Base-by-base conservation (phyloP, 2,113 vertebrate genomes). In the Silurus asotus region DNA sequence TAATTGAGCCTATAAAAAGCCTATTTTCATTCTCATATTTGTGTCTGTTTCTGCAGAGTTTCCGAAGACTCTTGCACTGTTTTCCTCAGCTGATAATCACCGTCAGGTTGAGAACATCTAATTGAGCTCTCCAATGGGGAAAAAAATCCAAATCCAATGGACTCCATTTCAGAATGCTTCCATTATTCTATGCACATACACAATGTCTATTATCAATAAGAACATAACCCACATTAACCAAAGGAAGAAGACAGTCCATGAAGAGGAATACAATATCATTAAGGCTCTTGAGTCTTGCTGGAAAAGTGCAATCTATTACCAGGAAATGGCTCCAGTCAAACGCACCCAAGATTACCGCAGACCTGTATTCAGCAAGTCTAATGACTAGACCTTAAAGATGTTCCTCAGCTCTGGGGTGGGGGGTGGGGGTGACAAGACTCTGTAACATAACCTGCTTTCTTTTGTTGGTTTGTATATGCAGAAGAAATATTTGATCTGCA, bases 71-170 rank as follows among this genome's bases (percentile, higher is more conserved):
- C 94, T 8, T 89, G 90, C 1, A 4, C 91, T 61, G 74, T 92
- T 59, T 90, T 94, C 49, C 92, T 94, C 62, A 92, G 91, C 84
- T 94, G 92, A 93, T 25, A 20, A 48, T 53, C 6, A 76, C 53
- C 7, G 55, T 65, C 20, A 20, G 14, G n/a, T 23, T 67, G 0
- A 76, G 23, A 76, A 58, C 59, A 55, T 55, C 25, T 25, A 10
- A 56, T 15, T 37, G 9, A 51, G 8, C 7, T 56, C 55, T 56
- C 55, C 55, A 13, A 8, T 56, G 7, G 55, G 37, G 3, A 37
- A 37, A 37, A 37, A 37, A 37, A 37, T 37, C 37, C 37, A 37
- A 37, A 37, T 37, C 37, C 1, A 37, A 37, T 37, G 37, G 37
- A 37, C 14, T 37, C 37, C 37, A 75, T 59, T 58, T 51, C 53